Evolutionary conservation across 1,140 invertebrate genomes (phyloP), one percentile per base, ranked within the genome.

Genomic region (Teleopsis dalmanni): DNA sequence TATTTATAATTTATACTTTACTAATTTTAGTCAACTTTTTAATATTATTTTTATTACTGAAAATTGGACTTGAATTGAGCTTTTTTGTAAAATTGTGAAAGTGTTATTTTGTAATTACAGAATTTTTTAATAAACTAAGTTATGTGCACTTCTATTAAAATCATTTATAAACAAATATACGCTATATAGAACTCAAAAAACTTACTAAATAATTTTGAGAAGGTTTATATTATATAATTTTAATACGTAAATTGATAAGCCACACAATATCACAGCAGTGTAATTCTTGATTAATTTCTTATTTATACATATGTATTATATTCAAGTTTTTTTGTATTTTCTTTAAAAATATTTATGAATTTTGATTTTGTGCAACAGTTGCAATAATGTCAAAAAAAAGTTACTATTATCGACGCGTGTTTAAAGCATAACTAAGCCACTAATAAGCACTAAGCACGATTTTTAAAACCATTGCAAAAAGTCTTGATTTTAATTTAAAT

Each of bases 371-470:
- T 35, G 26, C 48, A 50, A 43, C 34, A 50, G 41, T 50, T 44
- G 22, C 25, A 19, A 42, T 11, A 45, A 31, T 43, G 18, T 29
- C 25, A 16, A 25, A 50, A 10, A 45, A 45, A 22, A 11, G 11
- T 21, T 11, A 31, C 11, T 36, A 47, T 47, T 21, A 25, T 35
- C 34, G 5, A 13, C 18, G 14, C 35, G 23, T 18, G 19, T 13
- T 35, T 23, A 33, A 13, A 38, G 26, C 16, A 37, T 8, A 27
- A 50, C 48, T 50, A 50, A 50, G 48, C 48, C 14, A 19, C 21
- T 43, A 43, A 25, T 43, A 43, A 43, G 41, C 41, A 50, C 48
- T 50, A 50, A 50, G 48, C 48, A 38, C 11, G 9, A 31, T 21
- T 43, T n/a, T n/a, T n/a, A n/a, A n/a, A n/a, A n/a, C n/a, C n/a